These are phyloP conservation scores for Acleris literana DNA, from an alignment of 2,888 invertebrate genomes.

Conservation along the genomic window DNA sequence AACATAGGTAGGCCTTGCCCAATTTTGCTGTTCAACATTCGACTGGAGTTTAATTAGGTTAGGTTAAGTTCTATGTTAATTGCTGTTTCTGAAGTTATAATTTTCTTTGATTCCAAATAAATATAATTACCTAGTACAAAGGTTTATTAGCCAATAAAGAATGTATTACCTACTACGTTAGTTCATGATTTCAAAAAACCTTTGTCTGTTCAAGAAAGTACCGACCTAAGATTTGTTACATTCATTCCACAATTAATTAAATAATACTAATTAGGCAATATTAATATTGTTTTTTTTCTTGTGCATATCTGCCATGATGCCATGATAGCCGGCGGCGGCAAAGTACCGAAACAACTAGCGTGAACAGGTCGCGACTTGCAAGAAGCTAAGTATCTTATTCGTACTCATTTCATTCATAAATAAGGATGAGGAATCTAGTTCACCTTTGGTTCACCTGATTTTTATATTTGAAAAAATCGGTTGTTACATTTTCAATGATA, in stretches of 20 bases:
- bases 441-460: background rate
- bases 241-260: background rate
- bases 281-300: background rate
- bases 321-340: conserved; percentile 9
- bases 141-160: too few species aligned
- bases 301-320: background rate
- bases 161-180: too few species aligned
- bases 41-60: background rate
- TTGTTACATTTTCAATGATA: background rate
- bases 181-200: too few species aligned
- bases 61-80: background rate
- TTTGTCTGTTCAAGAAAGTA: background rate
- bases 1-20: conserved; percentile 26
- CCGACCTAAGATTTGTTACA: too few species aligned
- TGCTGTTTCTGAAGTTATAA: background rate
- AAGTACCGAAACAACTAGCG: conserved; percentile 42
- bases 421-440: background rate
- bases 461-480: background rate
- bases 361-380: conserved; percentile 51
- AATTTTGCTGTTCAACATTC: conserved; percentile 21
- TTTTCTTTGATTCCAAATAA: too few species aligned
- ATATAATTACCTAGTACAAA: too few species aligned
- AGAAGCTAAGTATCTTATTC: conserved; percentile 22
- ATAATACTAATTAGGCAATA: conserved; percentile 6
- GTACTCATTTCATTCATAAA: conserved; percentile 28